Conservation (phyloP, 2,888 invertebrate species). For the Ametastegia equiseti region DNA sequence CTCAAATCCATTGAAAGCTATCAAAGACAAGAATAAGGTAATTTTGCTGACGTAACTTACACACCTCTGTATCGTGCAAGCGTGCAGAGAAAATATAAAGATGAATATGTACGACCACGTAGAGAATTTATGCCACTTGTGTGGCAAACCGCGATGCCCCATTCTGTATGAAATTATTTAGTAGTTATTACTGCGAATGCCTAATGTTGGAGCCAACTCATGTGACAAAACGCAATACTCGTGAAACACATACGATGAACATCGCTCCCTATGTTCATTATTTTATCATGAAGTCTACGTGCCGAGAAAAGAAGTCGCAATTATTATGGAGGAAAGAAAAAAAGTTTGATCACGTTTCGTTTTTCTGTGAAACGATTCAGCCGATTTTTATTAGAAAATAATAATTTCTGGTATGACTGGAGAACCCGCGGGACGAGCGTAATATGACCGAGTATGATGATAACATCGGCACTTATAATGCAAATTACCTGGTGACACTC, state of each 20-base stretch:
- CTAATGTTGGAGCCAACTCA: background rate
- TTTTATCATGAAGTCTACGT: background rate
- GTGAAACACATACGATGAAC: background rate
- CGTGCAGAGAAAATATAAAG: background rate
- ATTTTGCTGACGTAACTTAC: background rate
- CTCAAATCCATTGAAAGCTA: background rate
- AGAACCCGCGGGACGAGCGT: constrained; percentile 9
- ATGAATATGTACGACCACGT: background rate
- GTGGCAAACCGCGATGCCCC: constrained; percentile 58
- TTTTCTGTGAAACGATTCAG: background rate
- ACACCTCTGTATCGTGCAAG: background rate
- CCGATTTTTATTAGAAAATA: constrained; percentile 4
- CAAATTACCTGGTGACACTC: constrained; percentile 75
- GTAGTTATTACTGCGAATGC: constrained; percentile 68
- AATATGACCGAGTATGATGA: constrained; percentile 70
- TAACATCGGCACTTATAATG: constrained; percentile 75
- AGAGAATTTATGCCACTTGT: background rate
- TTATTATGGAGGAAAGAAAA: background rate
- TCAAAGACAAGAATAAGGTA: background rate
- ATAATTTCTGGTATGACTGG: background rate
- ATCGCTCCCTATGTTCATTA: background rate
- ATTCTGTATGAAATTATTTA: constrained; percentile 70
- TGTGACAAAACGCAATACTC: background rate
- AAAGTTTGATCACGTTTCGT: background rate
- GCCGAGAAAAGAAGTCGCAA: background rate